phyloP scores from a whole-genome alignment of 2,113 vertebrate genomes.

The Calyptommatus sinebrachiatus region DNA sequence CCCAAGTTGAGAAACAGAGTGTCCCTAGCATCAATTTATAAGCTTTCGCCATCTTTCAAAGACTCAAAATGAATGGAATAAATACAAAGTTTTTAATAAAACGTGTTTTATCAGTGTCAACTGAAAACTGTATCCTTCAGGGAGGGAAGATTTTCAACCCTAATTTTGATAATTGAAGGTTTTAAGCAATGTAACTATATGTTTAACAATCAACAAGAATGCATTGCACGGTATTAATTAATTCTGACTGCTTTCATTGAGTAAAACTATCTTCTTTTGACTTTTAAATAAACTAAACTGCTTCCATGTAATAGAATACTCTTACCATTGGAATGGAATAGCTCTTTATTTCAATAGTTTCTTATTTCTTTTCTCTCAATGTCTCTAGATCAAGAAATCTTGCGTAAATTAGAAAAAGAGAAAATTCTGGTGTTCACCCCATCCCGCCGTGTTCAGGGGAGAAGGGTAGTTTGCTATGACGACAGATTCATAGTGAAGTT shows the following conservation, averaged over 20 bases:
- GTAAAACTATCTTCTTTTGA: neutral
- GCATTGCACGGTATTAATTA: neutral
- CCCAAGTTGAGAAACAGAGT: neutral
- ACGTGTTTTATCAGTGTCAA: neutral
- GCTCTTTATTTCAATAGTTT: neutral
- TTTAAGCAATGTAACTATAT: neutral
- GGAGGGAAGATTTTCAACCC: neutral
- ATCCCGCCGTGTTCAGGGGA: slow-evolving; percentile 90
- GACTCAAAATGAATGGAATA: neutral
- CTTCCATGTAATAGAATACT: neutral
- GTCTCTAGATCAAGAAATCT: slow-evolving; percentile 90
- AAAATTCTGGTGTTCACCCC: slow-evolving; percentile 96
- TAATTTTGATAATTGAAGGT: neutral
- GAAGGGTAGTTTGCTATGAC: slow-evolving; percentile 95
- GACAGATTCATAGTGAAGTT: slow-evolving; percentile 96
- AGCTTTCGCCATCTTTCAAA: neutral
- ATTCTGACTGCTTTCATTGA: neutral
- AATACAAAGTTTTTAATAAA: neutral
- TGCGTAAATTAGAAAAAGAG: slow-evolving; percentile 92
- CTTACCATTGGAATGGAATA: neutral
- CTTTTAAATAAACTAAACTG: slow-evolving; percentile 10
- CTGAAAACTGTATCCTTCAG: neutral
- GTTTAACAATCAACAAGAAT: neutral
- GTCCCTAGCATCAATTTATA: neutral
- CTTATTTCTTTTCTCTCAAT: slow-evolving; percentile 18